Base-by-base conservation (phyloP, 2,113 vertebrate species). In the Bubalus kerabau region DNA sequence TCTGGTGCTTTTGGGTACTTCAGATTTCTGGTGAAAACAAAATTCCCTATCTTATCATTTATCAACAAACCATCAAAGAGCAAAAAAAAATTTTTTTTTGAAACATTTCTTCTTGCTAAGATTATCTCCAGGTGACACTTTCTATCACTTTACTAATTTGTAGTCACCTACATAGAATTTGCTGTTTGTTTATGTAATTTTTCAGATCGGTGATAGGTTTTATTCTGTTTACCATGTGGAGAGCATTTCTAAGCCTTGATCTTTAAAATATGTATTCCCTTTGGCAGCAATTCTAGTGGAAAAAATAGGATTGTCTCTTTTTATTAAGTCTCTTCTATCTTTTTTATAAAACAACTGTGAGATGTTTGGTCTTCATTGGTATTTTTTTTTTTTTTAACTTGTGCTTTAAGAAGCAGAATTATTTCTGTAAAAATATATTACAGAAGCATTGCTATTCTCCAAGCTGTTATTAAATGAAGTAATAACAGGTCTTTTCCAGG, bases 61-160 rank as follows among this genome's bases (percentile, higher is more conserved):
- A 19, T 46, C 12, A 94, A 87, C 36, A 78, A 46, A 40, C 36
- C 3, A 90, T 40, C n/a, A 40, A 56, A 90, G 32, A 56, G 30
- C 23, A 94, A 96, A 98, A 67, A 95, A 74, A 10, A 59, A 7
- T 4, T 17, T n/a, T 67, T 67, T 21, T 96, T 96, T 60, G 95
- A 87, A 86, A 89, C 46, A 36, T 98, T 97, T 89, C 94, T 97
- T 54, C 76, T 93, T 98, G 97, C 97, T 50, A 76, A 97, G 82
- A 96, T 43, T 96, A 57, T 74, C 74, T 95, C 92, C 59, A 56
- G 89, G n/a, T 92, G 97, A 80, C 71, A 82, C n/a, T 97, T 95
- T 93, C 95, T 96, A 92, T 96, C 98, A 93, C 83, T 97, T 96
- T 97, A 91, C 97, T 97, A 86, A 60, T 96, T 85, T 56, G 83